Evolutionary conservation across 2,113 vertebrate species (phyloP), one percentile per base, ranked within the genome.

Genomic region (Marcusenius ussheri): DNA sequence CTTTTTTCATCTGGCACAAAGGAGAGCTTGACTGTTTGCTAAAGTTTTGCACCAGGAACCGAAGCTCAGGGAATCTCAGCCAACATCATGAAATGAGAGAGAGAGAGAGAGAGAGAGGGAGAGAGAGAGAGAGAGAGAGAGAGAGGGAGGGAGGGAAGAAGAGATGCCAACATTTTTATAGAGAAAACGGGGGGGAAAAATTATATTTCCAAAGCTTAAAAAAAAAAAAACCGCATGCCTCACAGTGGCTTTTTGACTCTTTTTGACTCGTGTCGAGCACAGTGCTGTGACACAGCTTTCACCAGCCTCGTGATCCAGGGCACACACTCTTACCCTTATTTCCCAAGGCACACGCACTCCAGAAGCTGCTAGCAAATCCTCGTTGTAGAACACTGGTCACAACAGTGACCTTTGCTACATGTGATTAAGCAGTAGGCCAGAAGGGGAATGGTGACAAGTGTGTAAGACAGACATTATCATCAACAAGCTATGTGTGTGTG

Each of bases 11-110:
- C 95, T 93, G 92, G 94, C 95, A 96, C 95, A 96, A 96, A 97
- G 97, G 97, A 98, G 96, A 96, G 97, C 95, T 96, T 96, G 96
- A 97, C 97, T 98, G 96, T 98, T 98, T 98, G 97, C 97, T 95
- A 96, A 98, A 97, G 96, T 97, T 97, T 96, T 97, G 96, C 95
- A 97, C 96, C 95, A 96, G 96, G 98, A 98, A 97, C 96, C 95
- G 97, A 97, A 97, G 95, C 94, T 39, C 31, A 88, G 91, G 93
- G 95, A 94, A 95, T 13, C 56, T 62, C 51, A 24, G 95, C 96
- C 95, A 95, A 96, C 95, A 93, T 94, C 90, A 91, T 89, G 88
- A 93, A 95, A 91, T 94, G 95, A 95, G 95, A 94, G 90, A 92
- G 90, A 93, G 91, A 89, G 91, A 91, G 74, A 89, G 77, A 90